Evolutionary conservation across 2,888 invertebrate genomes (phyloP), one percentile per base, ranked within the genome.

Genomic region (Erebia aethiops): DNA sequence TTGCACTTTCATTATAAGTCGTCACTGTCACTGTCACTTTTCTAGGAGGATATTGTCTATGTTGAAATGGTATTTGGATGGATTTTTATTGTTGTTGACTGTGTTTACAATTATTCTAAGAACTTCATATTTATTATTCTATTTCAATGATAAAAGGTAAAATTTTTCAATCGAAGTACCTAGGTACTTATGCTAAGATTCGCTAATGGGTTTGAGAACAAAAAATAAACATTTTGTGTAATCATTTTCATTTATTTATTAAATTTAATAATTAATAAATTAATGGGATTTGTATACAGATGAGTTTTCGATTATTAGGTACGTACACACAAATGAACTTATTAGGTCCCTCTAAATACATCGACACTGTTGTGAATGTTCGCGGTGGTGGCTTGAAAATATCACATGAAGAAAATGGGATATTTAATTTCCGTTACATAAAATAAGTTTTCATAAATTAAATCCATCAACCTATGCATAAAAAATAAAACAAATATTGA

Each of bases 201-300:
- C 26, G 9, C n/a, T n/a, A 8, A 16, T 41, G 43, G 16, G 43
- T 7, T 43, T 5, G 2, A 7, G 51, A 49, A 56, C 16, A 11
- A 70, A 52, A 66, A 54, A 18, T 0, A 63, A 13, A 69, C 57
- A n/a, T 46, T 35, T 41, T 62, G 21, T 60, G 60, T 74, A 67
- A 71, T 76, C 69, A 75, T 71, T 73, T 69, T 76, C n/a, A n/a
- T n/a, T 73, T 71, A 66, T 75, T 62, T 61, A 61, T 65, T 65
- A 63, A 16, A 77, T 76, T 78, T 75, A 74, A 77, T 75, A 76
- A 77, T 78, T 70, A 80, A 80, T 80, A 80, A 78, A 78, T 80
- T 78, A 80, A 77, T 76, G 73, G 70, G 56, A 73, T 70, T n/a
- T 72, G 74, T 74, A 73, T 73, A 74, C 71, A 73, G 61, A 63